Conservation (phyloP, 2,113 vertebrate species). For the Chitala chitala region DNA sequence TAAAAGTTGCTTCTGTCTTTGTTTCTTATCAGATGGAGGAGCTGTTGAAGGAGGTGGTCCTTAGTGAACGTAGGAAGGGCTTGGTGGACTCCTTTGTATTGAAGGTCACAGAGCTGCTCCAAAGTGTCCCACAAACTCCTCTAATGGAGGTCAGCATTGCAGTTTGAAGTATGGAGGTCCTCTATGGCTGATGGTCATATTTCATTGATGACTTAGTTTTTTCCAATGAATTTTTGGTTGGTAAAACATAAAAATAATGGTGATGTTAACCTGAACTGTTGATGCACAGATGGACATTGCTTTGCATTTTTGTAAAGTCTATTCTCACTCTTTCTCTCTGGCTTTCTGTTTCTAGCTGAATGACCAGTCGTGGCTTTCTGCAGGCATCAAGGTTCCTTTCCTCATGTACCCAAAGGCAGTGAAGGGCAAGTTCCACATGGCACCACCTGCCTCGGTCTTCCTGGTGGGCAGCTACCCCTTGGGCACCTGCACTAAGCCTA, state of each 20-base stretch:
- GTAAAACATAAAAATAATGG: neutral
- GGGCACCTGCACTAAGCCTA: constrained; percentile 79
- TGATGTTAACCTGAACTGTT: neutral
- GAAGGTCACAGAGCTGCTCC: constrained; percentile 67
- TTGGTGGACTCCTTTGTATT: constrained; percentile 73
- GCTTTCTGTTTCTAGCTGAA: constrained; percentile 62
- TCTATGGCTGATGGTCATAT: neutral
- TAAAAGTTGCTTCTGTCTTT: neutral
- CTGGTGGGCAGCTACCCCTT: constrained; percentile 91
- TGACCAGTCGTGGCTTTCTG: constrained; percentile 77
- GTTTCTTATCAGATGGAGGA: constrained; percentile 77
- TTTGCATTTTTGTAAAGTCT: neutral
- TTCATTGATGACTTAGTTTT: too few species aligned
- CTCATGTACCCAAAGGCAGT: constrained; percentile 72
- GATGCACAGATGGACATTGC: neutral
- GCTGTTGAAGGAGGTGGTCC: constrained; percentile 80
- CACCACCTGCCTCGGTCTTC: constrained; percentile 70
- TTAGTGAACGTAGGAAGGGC: constrained; percentile 77
- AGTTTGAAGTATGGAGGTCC: neutral
- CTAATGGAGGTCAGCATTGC: constrained; percentile 64
- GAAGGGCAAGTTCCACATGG: constrained; percentile 81
- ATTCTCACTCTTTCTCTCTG: neutral
- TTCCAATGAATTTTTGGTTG: neutral
- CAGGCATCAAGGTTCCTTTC: constrained; percentile 73
- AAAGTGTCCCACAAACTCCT: constrained; percentile 60